phyloP scores from a whole-genome alignment of 2,797 vertebrate species.

The Brachyrhaphis roseni region DNA sequence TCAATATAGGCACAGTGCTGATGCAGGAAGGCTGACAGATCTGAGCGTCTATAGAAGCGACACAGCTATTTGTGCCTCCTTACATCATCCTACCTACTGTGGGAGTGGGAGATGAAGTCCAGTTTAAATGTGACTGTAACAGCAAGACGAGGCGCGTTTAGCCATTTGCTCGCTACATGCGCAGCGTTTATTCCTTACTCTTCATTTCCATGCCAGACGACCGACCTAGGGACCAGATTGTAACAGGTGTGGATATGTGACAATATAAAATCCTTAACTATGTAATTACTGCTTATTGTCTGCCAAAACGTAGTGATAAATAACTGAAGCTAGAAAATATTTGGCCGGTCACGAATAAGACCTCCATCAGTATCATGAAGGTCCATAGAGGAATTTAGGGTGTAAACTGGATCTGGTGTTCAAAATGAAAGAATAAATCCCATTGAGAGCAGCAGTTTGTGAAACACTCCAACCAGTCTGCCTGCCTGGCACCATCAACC shows the following conservation, averaged over 20 bases:
- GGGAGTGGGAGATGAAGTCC: slow-evolving; percentile 54
- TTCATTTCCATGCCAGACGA: neutral
- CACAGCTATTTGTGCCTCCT: slow-evolving; percentile 56
- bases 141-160: slow-evolving; percentile 60
- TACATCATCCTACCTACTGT: slow-evolving; percentile 57
- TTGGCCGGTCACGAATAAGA: neutral
- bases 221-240: neutral
- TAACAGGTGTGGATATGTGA: neutral
- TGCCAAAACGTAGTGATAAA: neutral
- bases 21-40: slow-evolving; percentile 33
- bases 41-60: slow-evolving; percentile 45
- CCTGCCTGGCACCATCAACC: neutral
- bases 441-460: neutral
- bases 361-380: neutral
- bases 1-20: slow-evolving; percentile 25
- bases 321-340: neutral
- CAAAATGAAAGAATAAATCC: neutral
- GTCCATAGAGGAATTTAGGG: neutral
- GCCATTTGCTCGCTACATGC: slow-evolving; percentile 49
- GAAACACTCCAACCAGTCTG: neutral
- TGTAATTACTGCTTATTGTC: neutral
- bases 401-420: neutral
- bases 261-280: neutral
- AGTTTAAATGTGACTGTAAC: slow-evolving; percentile 49
- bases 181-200: slow-evolving; percentile 2